A percentile compares a stretch with the other conserved stretches of the same genome.
Evolutionary conservation across 1,140 invertebrate genomes (phyloP).

Genomic region (Caenorhabditis elegans): WBcel235 BX284604.4:8227501-8228000

Average conservation of each 20-base stretch:
- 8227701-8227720: slow-evolving; percentile 13
- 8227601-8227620: too few species aligned
- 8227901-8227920: slow-evolving; percentile 41
- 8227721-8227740: slow-evolving; percentile 47
- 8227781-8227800: slow-evolving; percentile 50
- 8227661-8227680: slow-evolving; percentile 43
- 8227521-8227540: too few species aligned
- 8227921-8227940: slow-evolving; percentile 48
- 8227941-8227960: slow-evolving; percentile 50
- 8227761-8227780: slow-evolving; percentile 52
- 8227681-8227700: slow-evolving; percentile 41
- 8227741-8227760: slow-evolving; percentile 49
- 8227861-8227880: neutral
- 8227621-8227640: too few species aligned
- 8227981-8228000: slow-evolving; percentile 33
- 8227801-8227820: slow-evolving; percentile 51
- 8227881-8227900: neutral
- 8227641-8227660: too few species aligned
- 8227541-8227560: too few species aligned
- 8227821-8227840: slow-evolving; percentile 46
- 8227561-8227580: too few species aligned
- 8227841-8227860: slow-evolving; percentile 49
- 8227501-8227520: too few species aligned
- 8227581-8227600: too few species aligned
- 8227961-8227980: slow-evolving; percentile 46